Base-by-base conservation (phyloP, 2,797 vertebrate genomes). In the Sebastes paucispinis region DNA sequence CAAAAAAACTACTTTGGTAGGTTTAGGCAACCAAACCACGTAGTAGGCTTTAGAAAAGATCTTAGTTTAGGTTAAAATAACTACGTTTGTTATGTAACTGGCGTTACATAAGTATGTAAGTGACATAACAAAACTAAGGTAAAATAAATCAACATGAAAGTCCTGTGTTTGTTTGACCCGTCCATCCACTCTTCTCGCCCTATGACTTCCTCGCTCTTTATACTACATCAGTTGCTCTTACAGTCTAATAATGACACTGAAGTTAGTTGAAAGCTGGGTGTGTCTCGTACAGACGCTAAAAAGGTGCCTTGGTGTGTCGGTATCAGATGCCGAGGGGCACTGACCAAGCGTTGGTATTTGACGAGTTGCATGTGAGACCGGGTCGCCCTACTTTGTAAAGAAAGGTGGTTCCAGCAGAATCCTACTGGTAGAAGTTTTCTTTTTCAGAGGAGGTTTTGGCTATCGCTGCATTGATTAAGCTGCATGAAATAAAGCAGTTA, bases 171-270 rank as follows among this genome's bases (percentile, higher is more conserved):
- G 27, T 25, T 59, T 18, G 27, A 59, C 25, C 16, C 4, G 16
- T 59, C 8, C 20, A 54, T 0, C 20, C 50, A 54, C 50, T 54
- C 50, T 50, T 18, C 47, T 2, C 7, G 8, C 47, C 47, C 47
- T 20, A 20, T 0, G 0, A 50, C 18, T 50, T 50, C 0, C 47
- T 50, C 18, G 8, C 0, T 50, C 47, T 50, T 50, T 50, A 50
- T 22, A 22, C 39, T 43, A 43, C 50, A 52, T 54, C 50, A 54
- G 8, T 54, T 54, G 20, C 50, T 54, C 20, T 54, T 20, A 11
- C 50, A 0, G 20, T 54, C 50, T 4, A 8, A 10, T 50, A 20
- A 50, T 50, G 1, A 50, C 8, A 20, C 0, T 50, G 18, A 2
- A 54, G 50, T 54, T 1, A 54, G 20, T 54, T n/a, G 20, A 20